Evolutionary conservation across 2,113 vertebrate species (phyloP), one percentile per base, ranked within the genome.

Genomic region (Sakesphorus luctuosus): DNA sequence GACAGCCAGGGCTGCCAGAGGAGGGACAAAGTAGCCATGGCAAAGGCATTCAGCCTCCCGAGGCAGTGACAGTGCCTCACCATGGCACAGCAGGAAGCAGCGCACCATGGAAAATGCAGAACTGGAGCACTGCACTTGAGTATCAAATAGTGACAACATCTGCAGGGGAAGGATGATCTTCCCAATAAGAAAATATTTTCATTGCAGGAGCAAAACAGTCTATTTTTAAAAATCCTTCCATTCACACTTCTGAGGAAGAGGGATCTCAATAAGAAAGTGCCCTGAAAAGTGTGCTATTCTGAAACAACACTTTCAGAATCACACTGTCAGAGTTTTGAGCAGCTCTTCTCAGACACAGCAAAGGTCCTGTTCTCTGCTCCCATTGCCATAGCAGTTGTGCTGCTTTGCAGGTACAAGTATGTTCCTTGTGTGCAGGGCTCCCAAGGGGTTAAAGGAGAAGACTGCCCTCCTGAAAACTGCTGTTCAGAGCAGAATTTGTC

Each of bases 1-100:
- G 28, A 73, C 35, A 85, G 15, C 18, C 2, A 1, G 0, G 2
- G 66, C 35, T 25, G 0, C 55, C 43, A 44, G 29, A 2, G 0
- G 18, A 28, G 33, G 38, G 35, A n/a, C 23, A 10, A 26, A 63
- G 26, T 3, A 25, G 58, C 52, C n/a, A 16, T 1, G 35, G 58
- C 0, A 1, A 68, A 16, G 52, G 44, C 52, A 73, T 28, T 4
- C 40, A 73, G 6, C 5, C 47, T 78, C 43, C 31, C 55, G 20
- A 62, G 47, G 61, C 35, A 47, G 29, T 38, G 33, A 49, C 69
- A 67, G 3, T 5, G 33, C 24, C 62, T 55, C 49, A 24, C 50
- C 56, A 52, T 8, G 10, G 56, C 3, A 2, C 4, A 35, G 44
- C 35, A 79, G 71, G 53, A 91, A 58, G 49, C 14, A 10, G 31